Percentiles rank a stretch among this genome's conserved stretches.
Evolutionary conservation across 2,888 invertebrate genomes (phyloP).

Genomic region (Lottia scabra): DNA sequence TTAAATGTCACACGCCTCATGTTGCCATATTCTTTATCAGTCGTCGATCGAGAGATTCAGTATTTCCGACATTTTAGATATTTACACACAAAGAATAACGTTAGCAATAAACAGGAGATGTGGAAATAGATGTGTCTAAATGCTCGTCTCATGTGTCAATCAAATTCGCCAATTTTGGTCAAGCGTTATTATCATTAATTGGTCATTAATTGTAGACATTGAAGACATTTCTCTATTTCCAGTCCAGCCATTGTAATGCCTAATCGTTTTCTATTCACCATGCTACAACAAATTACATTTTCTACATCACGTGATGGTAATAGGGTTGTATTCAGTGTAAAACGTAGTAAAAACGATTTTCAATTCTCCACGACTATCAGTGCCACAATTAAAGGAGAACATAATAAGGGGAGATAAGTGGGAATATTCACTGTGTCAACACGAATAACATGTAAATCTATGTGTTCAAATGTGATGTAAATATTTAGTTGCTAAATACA

Average conservation of each 20-base stretch:
- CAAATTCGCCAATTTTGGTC: slow-evolving; percentile 2
- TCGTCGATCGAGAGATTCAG: neutral
- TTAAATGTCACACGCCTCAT: neutral
- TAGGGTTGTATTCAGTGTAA: neutral
- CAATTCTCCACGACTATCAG: neutral
- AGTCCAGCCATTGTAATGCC: neutral
- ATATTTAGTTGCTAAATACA: neutral
- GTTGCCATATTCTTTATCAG: neutral
- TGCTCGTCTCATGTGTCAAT: neutral
- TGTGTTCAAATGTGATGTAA: slow-evolving; percentile 1
- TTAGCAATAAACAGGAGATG: neutral
- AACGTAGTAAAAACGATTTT: neutral
- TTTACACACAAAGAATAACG: slow-evolving; percentile 7
- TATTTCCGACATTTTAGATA: slow-evolving; percentile 1
- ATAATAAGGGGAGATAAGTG: neutral
- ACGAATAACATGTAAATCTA: neutral
- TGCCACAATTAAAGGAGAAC: neutral
- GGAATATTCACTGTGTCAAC: neutral
- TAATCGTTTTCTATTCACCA: neutral
- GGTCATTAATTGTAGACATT: slow-evolving; percentile 3
- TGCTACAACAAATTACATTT: neutral
- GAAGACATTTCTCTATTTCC: neutral
- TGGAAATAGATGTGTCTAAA: slow-evolving; percentile 1
- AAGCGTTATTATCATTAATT: neutral
- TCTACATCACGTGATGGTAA: neutral